Evolutionary conservation across 1,140 invertebrate species (phyloP), one percentile per base, ranked within the genome.

Genomic region (Zaprionus taronus): DNA sequence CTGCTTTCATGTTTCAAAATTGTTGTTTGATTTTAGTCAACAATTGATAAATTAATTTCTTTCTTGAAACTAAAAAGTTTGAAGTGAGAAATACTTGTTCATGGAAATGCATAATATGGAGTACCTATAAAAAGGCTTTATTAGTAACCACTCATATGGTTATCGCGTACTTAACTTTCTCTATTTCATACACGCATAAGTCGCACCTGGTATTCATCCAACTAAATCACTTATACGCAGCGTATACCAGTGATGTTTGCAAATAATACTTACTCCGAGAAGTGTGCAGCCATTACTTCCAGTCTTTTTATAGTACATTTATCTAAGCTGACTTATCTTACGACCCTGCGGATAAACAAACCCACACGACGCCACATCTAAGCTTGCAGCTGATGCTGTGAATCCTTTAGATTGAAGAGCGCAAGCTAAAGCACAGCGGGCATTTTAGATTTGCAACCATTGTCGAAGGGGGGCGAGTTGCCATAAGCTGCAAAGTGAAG

Each of bases 301-400:
- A 56, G n/a, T 12, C 31, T n/a, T 24, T 28, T 26, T 56, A 31
- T 56, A 26, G 26, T n/a, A 24, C 26, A 56, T 28, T 56, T 56
- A 56, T 56, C 26, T 28, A 56, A 56, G 26, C 24, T 28, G 26
- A 56, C 53, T 51, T 51, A 51, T 51, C 47, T 51, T 22, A 51
- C 2, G 47, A 28, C 53, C 26, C 56, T 34, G 24, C 15, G 28
- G 31, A 34, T 58, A 58, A 58, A 17, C 31, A 38, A 17, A 60
- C 31, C 41, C 28, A 57, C 26, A 57, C n/a, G 12, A 61, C 2
- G 1, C 1, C 34, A 44, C 44, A 26, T 34, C 47, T 22, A 9
- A 20, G 44, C 17, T 41, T 62, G 17, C 41, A 31, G 41, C 60
- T 47, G 44, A n/a, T 36, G 61, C 24, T 17, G n/a, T 15, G 14